A percentile compares a stretch with the other conserved stretches of the same genome.
phyloP scores from a whole-genome alignment of 2,113 vertebrate genomes.

The Cromileptes altivelis region DNA sequence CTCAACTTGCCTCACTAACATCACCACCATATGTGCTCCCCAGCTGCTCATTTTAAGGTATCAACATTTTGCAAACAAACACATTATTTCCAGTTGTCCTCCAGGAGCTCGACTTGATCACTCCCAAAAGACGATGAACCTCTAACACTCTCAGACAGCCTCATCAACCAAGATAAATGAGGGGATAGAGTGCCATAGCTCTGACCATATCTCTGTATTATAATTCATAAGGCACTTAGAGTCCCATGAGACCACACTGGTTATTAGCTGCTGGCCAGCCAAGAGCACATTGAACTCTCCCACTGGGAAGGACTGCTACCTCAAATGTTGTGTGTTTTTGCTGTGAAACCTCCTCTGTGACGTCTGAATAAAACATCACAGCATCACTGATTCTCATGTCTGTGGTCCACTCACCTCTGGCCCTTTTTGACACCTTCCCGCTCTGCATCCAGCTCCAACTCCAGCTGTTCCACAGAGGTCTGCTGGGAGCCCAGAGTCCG shows the following conservation, averaged over 20 bases:
- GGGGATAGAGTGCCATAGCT: constrained; percentile 47
- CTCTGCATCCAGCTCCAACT: constrained; percentile 84
- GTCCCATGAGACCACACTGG: constrained; percentile 45
- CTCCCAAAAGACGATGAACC: constrained; percentile 48
- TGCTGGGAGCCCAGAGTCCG: constrained; percentile 82
- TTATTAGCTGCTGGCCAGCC: constrained; percentile 48
- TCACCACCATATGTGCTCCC: constrained; percentile 36
- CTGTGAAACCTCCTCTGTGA: not conserved
- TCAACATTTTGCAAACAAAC: constrained; percentile 40
- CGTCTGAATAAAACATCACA: constrained; percentile 12
- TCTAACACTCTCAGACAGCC: constrained; percentile 62
- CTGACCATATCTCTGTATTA: constrained; percentile 49
- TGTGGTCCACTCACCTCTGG: constrained; percentile 78
- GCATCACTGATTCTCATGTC: not conserved
- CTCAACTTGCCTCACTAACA: constrained; percentile 10
- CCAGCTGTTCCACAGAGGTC: constrained; percentile 84
- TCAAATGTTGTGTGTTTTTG: not conserved
- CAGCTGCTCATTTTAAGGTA: constrained; percentile 17
- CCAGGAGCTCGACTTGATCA: constrained; percentile 50
- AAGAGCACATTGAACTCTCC: constrained; percentile 31
- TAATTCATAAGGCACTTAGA: constrained; percentile 55
- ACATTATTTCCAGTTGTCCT: constrained; percentile 45
- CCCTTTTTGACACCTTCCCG: constrained; percentile 78
- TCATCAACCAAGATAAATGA: constrained; percentile 74
- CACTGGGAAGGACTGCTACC: not conserved